Evolutionary conservation across 2,888 invertebrate species (phyloP).

Genomic region (Oscheius myriophilus): DNA sequence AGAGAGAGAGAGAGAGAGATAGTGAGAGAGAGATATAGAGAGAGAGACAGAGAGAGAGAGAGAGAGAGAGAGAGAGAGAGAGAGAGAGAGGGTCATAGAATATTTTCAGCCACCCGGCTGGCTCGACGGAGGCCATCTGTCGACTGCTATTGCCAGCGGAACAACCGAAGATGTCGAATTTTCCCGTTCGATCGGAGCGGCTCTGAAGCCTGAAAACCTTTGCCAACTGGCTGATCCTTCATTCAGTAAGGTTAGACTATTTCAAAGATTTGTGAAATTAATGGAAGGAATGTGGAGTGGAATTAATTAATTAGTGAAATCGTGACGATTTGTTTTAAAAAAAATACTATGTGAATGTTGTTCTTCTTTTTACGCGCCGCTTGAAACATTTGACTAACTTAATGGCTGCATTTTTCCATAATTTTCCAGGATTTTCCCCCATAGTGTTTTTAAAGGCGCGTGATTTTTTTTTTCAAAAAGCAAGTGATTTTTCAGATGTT

Average conservation of each 20-base stretch:
- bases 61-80: conserved; percentile 1
- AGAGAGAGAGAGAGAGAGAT: conserved; percentile 6
- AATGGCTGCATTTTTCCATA: too few relatives aligned
- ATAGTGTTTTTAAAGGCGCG: not conserved
- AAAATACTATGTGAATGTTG: too few relatives aligned
- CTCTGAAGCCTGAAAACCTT: not conserved
- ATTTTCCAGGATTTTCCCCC: too few relatives aligned
- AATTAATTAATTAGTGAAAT: too few relatives aligned
- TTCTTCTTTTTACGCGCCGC: too few relatives aligned
- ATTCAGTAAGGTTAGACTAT: not conserved
- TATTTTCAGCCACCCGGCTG: conserved; percentile 2
- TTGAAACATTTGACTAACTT: too few relatives aligned
- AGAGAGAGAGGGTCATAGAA: conserved; percentile 1
- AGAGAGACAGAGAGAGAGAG: not conserved
- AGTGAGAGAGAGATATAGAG: too few relatives aligned
- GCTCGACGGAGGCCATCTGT: not conserved
- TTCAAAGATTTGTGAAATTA: too few relatives aligned
- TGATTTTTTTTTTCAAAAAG: not conserved
- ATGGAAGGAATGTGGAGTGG: too few relatives aligned
- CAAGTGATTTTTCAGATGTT: too few relatives aligned
- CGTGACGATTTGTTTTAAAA: too few relatives aligned
- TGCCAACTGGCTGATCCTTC: not conserved
- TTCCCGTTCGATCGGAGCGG: not conserved
- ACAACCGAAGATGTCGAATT: not conserved
- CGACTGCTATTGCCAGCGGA: not conserved